Base-by-base conservation (phyloP, 2,888 invertebrate genomes). In the Pardosa pseudoannulata region DNA sequence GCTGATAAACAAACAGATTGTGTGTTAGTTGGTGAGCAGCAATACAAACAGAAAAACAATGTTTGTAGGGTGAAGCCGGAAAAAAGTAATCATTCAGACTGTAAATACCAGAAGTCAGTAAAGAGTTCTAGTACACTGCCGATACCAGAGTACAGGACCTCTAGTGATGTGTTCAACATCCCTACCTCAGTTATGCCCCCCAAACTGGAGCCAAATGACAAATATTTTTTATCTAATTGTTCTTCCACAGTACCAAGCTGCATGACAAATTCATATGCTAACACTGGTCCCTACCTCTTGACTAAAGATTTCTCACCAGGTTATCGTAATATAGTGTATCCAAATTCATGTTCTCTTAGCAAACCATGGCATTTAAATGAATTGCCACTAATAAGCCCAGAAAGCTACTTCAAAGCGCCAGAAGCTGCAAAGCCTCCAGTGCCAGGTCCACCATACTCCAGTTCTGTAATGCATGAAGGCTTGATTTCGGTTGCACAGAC, bases 401-500 rank as follows among this genome's bases (percentile, higher is more conserved):
- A 85, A 7, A 79, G 39, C 19, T 85, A 79, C 46, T 85, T 79
- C 67, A 65, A 73, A 16, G 29, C 78, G 0, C 83, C 78, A 23
- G 83, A 85, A 78, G 83, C 83, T 19, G 76, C 82, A n/a, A 76
- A 75, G 50, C 82, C 76, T 23, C 82, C 82, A 32, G 32, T 68
- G 23, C 82, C 50, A 28, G 74, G 70, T 41, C 46, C 62, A 31
- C 71, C 65, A 50, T 46, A 71, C 16, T 32, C 64, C 19, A 64
- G 32, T 23, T 65, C 82, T 31, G 73, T 68, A 13, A 16, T 73
- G 32, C 78, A 78, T 23, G 83, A 85, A 31, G 72, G 65, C 31
- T 41, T 83, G 19, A 78, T 85, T 29, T 85, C 83, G 29, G 78
- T 85, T 67, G 83, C 83, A 73, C 83, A 85, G 73, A 85, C 83